Base-by-base conservation (phyloP, 2,888 invertebrate species). In the Oasisia sp. region DNA sequence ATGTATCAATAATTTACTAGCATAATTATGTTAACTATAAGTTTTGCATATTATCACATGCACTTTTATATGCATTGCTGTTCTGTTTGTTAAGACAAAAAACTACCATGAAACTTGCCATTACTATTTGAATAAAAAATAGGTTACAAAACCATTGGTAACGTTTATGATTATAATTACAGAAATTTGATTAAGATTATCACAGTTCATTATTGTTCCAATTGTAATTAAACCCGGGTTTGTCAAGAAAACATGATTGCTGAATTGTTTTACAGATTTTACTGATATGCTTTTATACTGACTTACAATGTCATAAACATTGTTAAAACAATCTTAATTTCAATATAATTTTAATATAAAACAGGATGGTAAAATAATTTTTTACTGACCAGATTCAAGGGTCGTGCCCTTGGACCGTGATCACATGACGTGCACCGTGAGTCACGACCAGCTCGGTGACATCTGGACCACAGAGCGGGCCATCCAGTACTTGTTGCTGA, bases 381-480 rank as follows among this genome's bases (percentile, higher is more conserved):
- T 91, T 45, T 27, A 19, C 12, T 50, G 91, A 44, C 45, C 32
- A 45, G 50, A 45, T 32, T 38, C 89, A 89, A 91, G 74, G 5
- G 74, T 74, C 12, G 89, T 94, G n/a, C 93, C 92, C 19, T 91
- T 94, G 91, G 92, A 91, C 32, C 93, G 90, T 4, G 92, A 93
- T 19, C 50, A 56, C 58, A 27, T 94, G 91, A 93, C 90, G 1
- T 32, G 44, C 27, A 93, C 94, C 7, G 94, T 96, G 32, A 94
- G 94, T 0, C 93, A 94, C 90, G 94, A 95, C 74, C 94, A 94
- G 32, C 94, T 96, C 91, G 94, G 94, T 89, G 92, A 93, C 32
- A 93, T 95, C 8, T 96, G 96, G 96, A 96, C 95, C 0, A 94
- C 95, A 38, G 95, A 96, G 92, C 92, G 95, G 14, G 94, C 95